A percentile compares a stretch with the other conserved stretches of the same genome.
Conservation (phyloP, 1,140 invertebrate species). For the Pseudomyrmex gracilis region DNA sequence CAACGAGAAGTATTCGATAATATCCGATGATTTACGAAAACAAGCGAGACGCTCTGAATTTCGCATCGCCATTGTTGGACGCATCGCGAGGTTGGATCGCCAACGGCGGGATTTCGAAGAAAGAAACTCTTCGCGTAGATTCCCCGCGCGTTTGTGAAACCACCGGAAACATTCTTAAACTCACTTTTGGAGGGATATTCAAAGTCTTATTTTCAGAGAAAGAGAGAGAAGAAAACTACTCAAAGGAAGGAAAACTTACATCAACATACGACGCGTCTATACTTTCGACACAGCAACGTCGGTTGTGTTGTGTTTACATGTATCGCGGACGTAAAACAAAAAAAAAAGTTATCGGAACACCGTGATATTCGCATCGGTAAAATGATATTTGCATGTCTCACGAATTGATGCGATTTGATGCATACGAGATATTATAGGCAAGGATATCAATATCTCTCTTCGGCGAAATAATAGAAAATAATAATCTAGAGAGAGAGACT, state of each 20-base stretch:
- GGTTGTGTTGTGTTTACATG: no score
- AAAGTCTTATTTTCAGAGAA: not conserved
- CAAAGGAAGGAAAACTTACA: no score
- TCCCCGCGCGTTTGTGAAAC: not conserved
- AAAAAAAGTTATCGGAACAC: not conserved
- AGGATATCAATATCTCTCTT: conserved; percentile 19
- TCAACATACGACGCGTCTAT: no score
- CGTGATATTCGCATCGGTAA: conserved; percentile 1
- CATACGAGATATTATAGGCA: conserved; percentile 7
- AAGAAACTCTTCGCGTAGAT: not conserved
- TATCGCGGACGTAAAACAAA: no score
- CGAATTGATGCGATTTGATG: not conserved
- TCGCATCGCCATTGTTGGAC: not conserved
- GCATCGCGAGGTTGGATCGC: not conserved
- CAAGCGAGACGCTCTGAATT: conserved; percentile 36
- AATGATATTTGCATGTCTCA: conserved; percentile 37
- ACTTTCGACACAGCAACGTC: no score
- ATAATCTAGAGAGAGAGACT: conserved; percentile 18
- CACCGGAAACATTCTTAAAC: conserved; percentile 26
- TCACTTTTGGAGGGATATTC: conserved; percentile 3
- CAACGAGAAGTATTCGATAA: conserved; percentile 57
- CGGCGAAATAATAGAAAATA: conserved; percentile 49
- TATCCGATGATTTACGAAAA: conserved; percentile 62
- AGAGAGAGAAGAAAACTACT: not conserved
- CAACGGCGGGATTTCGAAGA: conserved; percentile 19